Evolutionary conservation across 2,888 invertebrate genomes (phyloP).

Genomic region (Liopterus haemorrhoidalis): DNA sequence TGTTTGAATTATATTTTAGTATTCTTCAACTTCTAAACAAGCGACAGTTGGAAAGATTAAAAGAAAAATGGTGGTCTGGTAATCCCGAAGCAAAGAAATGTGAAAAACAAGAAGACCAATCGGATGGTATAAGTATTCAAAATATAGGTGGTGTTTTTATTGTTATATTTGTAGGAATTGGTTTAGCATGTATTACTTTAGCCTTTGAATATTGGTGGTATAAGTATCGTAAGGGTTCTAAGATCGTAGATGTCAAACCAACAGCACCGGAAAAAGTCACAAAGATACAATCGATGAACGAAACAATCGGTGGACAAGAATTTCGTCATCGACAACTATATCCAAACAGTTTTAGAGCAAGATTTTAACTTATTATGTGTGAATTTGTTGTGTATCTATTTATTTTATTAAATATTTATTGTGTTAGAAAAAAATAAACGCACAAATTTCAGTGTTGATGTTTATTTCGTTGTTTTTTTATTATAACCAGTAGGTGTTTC

Average conservation of each 20-base stretch:
- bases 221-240: constrained; percentile 61
- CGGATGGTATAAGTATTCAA: constrained; percentile 94
- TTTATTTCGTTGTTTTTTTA: too few species aligned
- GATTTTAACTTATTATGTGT: constrained; percentile 32
- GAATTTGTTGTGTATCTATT: too few species aligned
- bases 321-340: constrained; percentile 27
- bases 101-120: constrained; percentile 84
- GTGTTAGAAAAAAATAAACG: too few species aligned
- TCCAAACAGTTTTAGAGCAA: constrained; percentile 32
- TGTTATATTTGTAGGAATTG: constrained; percentile 93
- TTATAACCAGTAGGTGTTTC: too few species aligned
- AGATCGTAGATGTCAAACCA: constrained; percentile 58
- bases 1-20: constrained; percentile 48
- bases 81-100: constrained; percentile 73
- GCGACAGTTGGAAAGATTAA: constrained; percentile 84
- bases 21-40: constrained; percentile 91
- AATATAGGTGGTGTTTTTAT: constrained; percentile 98
- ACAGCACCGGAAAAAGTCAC: constrained; percentile 36
- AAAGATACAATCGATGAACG: constrained; percentile 15
- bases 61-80: constrained; percentile 95
- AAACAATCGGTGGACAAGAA: constrained; percentile 19
- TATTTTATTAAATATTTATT: too few species aligned
- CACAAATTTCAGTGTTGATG: too few species aligned
- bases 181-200: constrained; percentile 82
- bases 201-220: constrained; percentile 95